Evolutionary conservation across 2,113 vertebrate species (phyloP), one percentile per base, ranked within the genome.

Genomic region (Triplophysa rosa): DNA sequence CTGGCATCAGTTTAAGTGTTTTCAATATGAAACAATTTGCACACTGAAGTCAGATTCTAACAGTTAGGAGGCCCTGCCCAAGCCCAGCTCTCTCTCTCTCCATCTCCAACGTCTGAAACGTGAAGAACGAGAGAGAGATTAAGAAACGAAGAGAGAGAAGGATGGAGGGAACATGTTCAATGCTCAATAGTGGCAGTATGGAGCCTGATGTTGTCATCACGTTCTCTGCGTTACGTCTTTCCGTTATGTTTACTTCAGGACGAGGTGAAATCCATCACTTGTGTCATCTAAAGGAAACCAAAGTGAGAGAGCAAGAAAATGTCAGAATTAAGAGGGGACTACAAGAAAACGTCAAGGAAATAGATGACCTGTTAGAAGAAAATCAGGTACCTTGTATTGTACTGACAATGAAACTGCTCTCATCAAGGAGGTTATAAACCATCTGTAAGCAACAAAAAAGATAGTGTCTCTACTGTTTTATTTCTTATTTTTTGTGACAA

Each of bases 341-440:
- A 45, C 42, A 45, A 45, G 42, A 12, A 9, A 12, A 45, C 0
- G 11, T 45, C 11, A 45, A 45, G 10, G 10, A 45, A 2, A 8
- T 37, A 37, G 6, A 37, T 37, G 33, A 37, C 33, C 6, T 65
- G 8, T 8, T 5, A 19, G 16, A 11, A 68, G 24, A 52, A 47
- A 68, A 23, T 49, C 11, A 14, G 17, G 79, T 90, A 98, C 97
- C 97, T 96, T 98, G 96, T 88, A 99, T 91, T 81, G 93, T 95
- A 90, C 94, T 94, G 90, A 99, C 95, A 88, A 96, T 89, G 93
- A 99, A 99, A 87, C 95, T 97, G 89, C 95, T 99, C 91, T 99
- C 97, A 83, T 99, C 97, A 78, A 95, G 92, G 87, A 99, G 93
- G 89, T 99, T 99, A 84, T 96, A 97, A 94, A 99, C 96, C 97